Conservation (phyloP, 1,140 invertebrate genomes). For the Bactericera cockerelli region DNA sequence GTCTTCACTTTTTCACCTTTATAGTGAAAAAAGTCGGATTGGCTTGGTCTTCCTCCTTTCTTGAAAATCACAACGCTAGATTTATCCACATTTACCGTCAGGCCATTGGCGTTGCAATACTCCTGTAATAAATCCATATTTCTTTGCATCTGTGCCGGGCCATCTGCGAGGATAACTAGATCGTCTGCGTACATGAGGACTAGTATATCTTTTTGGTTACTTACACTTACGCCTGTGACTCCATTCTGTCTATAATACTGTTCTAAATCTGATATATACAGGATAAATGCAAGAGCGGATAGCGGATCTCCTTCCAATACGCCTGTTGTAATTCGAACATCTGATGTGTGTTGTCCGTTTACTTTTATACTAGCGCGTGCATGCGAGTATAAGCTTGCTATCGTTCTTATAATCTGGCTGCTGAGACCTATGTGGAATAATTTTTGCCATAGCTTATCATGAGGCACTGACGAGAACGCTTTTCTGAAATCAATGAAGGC, state of each 20-base stretch:
- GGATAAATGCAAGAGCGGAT: too few species aligned
- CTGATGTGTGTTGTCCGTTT: constrained; percentile 2
- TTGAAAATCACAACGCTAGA: constrained; percentile 21
- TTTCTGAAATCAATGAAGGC: constrained; percentile 5
- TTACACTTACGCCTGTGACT: constrained; percentile 13
- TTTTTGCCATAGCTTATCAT: constrained; percentile 9
- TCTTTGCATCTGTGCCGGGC: constrained; percentile 9
- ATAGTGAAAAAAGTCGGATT: constrained; percentile 4
- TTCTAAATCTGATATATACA: constrained; percentile 19
- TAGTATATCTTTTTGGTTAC: constrained; percentile 7
- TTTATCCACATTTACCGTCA: constrained; percentile 20
- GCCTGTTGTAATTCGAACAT: constrained; percentile 15
- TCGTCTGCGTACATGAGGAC: constrained; percentile 18
- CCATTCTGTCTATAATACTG: constrained; percentile 16
- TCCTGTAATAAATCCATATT: constrained; percentile 14
- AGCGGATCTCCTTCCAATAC: constrained; percentile 19
- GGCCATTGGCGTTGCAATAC: constrained; percentile 16
- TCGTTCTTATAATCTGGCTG: constrained; percentile 7
- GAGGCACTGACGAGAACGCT: not conserved
- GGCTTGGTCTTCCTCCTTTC: constrained; percentile 14
- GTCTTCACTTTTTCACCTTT: not conserved
- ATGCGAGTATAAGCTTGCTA: constrained; percentile 10
- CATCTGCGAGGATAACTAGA: constrained; percentile 14
- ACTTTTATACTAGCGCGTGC: not conserved
- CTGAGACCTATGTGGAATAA: not conserved